These are phyloP conservation scores for Phodopus roborovskii DNA, from an alignment of 2,113 vertebrate genomes.

Conservation along the genomic window DNA sequence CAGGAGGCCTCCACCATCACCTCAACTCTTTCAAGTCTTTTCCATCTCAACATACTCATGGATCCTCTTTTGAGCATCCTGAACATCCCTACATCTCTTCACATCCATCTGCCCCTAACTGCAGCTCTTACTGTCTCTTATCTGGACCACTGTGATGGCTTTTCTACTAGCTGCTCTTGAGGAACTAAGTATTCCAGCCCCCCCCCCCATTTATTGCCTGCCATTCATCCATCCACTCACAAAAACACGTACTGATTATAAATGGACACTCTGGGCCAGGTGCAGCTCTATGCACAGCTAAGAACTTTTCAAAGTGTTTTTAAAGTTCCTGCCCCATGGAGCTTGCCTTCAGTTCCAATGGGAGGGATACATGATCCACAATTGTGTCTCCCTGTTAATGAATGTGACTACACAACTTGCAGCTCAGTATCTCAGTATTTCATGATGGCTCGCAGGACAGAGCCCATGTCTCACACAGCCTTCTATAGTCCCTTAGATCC, in stretches of 20 bases:
- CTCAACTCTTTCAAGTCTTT: neutral
- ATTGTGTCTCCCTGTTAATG: neutral
- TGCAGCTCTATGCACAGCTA: neutral
- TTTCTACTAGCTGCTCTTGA: neutral
- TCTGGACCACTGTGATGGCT: neutral
- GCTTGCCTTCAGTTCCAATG: neutral
- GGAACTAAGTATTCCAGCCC: neutral
- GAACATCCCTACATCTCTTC: neutral
- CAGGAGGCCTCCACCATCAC: neutral
- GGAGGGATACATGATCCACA: neutral
- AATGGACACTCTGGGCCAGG: neutral
- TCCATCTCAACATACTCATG: neutral
- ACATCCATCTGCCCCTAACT: neutral
- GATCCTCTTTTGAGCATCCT: neutral
- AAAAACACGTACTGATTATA: neutral
- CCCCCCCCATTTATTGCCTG: neutral
- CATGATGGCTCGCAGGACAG: neutral
- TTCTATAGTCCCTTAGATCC: neutral
- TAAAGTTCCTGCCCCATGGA: neutral
- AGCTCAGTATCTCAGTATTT: neutral
- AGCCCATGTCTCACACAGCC: neutral
- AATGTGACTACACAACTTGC: neutral
- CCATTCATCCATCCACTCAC: neutral
- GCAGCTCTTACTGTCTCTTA: neutral
- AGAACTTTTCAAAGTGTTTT: neutral